Evolutionary conservation across 2,888 invertebrate genomes (phyloP), one percentile per base, ranked within the genome.

Genomic region (Drosophila rellima): DNA sequence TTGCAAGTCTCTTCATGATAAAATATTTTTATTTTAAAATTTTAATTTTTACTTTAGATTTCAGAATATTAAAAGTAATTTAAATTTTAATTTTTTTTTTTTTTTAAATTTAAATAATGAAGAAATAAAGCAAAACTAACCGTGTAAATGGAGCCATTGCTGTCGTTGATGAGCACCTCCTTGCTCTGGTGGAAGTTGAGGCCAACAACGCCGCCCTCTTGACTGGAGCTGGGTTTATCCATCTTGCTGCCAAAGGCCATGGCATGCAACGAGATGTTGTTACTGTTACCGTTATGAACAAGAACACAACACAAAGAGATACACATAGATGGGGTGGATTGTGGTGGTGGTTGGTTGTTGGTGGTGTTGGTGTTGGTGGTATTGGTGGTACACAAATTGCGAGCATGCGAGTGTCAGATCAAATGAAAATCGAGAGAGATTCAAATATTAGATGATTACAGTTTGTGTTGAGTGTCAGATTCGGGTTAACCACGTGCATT

Each of bases 151-250:
- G 93, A 93, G 68, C 96, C 95, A 61, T 96, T 96, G 66, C 93
- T 93, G 78, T 97, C 97, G 59, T 95, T 95, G 64, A 97, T 96
- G 52, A 97, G 94, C 82, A 96, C 95, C 93, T 97, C 97, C 94
- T 97, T 97, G 93, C 97, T 97, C 93, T 97, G 97, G 91, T 97
- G 96, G 94, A 97, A 97, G 93, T 97, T 97, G 40, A 97, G 94
- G 0, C 97, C 97, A 23, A 97, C 95, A 5, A 97, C 97, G 63
- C 97, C 96, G 54, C 96, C 96, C 90, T 97, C 97, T 88, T 97
- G 96, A 10, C 96, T 96, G 68, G 96, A 96, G 23, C 97, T 96
- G 18, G 96, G 95, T 89, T 96, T 96, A 91, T 96, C 96, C 84
- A 95, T 95, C 92, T 96, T 96, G 90, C 95, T 95, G 65, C 95